phyloP scores from a whole-genome alignment of 2,797 vertebrate genomes.

The Yasuhikotakia modesta region DNA sequence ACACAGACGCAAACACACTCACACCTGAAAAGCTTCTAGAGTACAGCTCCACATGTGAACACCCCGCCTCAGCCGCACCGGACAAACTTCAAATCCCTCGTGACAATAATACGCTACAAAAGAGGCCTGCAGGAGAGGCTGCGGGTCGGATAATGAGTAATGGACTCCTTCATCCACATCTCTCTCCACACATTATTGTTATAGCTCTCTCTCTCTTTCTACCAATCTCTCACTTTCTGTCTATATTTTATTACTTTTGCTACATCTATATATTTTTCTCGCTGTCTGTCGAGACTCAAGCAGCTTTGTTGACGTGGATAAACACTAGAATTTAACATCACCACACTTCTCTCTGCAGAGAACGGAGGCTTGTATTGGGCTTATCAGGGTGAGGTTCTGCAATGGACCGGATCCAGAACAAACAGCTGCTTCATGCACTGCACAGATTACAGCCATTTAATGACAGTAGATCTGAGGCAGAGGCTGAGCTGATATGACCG shows the following conservation, averaged over 20 bases:
- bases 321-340: no score
- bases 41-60: slow-evolving; percentile 65
- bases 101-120: slow-evolving; percentile 10
- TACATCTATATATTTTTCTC: slow-evolving; percentile 44
- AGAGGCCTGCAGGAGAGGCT: slow-evolving; percentile 1
- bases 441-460: slow-evolving; percentile 50
- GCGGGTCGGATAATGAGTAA: slow-evolving; percentile 40
- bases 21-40: slow-evolving; percentile 67
- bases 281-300: no score
- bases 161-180: slow-evolving; percentile 38
- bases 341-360: slow-evolving; percentile 32
- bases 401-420: slow-evolving; percentile 41
- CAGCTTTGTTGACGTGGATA: no score
- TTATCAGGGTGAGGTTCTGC: slow-evolving; percentile 10
- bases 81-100: slow-evolving; percentile 10
- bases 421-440: slow-evolving; percentile 50
- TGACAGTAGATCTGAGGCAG: slow-evolving; percentile 48
- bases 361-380: slow-evolving; percentile 22
- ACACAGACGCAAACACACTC: slow-evolving; percentile 61
- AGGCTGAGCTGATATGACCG: slow-evolving; percentile 48
- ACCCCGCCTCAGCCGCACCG: neutral
- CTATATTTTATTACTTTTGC: slow-evolving; percentile 5
- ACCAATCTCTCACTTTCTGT: neutral
- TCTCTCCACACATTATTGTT: slow-evolving; percentile 10
- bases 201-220: neutral